A percentile compares a stretch with the other conserved stretches of the same genome.
Conservation (phyloP, 2,888 invertebrate genomes). For the Halocaridina rubra region DNA sequence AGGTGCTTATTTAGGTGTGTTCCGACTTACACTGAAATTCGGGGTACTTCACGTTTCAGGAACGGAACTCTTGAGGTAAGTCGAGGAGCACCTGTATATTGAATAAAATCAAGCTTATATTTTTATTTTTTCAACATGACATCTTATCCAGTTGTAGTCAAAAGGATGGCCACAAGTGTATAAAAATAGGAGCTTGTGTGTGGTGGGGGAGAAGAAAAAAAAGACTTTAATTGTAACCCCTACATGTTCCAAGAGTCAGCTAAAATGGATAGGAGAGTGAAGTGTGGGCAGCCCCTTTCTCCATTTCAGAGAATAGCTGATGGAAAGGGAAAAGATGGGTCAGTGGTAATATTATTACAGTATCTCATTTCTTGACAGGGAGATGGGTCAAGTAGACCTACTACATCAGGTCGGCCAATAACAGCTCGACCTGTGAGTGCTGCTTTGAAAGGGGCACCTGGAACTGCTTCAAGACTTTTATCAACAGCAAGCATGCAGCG, state of each 20-base stretch:
- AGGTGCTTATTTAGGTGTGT: too few relatives aligned
- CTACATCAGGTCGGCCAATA: slow-evolving; percentile 61
- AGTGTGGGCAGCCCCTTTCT: background rate
- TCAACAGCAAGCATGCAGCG: slow-evolving; percentile 65
- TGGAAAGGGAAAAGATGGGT: background rate
- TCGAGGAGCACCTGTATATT: too few relatives aligned
- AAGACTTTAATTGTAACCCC: background rate
- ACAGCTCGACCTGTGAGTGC: slow-evolving; percentile 62
- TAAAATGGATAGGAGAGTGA: background rate
- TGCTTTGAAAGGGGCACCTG: slow-evolving; percentile 62
- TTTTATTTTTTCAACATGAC: too few relatives aligned
- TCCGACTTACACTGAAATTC: too few relatives aligned
- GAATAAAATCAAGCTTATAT: too few relatives aligned
- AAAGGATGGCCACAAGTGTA: too few relatives aligned
- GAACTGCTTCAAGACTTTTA: slow-evolving; percentile 66
- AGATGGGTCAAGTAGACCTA: slow-evolving; percentile 45
- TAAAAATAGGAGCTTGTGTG: too few relatives aligned
- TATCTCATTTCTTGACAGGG: background rate
- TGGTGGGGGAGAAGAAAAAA: too few relatives aligned
- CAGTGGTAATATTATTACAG: background rate
- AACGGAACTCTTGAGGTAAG: too few relatives aligned
- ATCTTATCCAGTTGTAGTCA: too few relatives aligned
- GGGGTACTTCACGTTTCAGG: too few relatives aligned
- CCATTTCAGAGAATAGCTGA: background rate
- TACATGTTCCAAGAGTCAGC: background rate